phyloP scores from a whole-genome alignment of 1,140 invertebrate species.

The Drosophila arizonae region DNA sequence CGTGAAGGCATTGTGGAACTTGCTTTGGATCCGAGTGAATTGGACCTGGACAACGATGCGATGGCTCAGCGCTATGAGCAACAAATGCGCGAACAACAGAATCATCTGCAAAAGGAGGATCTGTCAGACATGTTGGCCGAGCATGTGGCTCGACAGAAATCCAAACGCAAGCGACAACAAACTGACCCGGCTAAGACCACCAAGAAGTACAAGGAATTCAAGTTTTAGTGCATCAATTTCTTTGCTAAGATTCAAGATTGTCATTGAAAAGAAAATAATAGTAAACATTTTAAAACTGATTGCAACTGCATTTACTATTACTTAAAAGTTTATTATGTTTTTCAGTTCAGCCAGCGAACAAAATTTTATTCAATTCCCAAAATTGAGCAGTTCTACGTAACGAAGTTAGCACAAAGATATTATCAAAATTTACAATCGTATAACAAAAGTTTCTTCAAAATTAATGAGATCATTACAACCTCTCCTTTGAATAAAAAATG shows the following conservation, averaged over 20 bases:
- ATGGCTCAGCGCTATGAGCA: constrained; percentile 99
- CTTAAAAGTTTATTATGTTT: background rate
- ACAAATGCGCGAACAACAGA: constrained; percentile 95
- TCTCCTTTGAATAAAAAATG: constrained; percentile 26
- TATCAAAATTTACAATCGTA: background rate
- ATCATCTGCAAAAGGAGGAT: constrained; percentile 95
- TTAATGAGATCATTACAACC: background rate
- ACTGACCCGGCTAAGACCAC: constrained; percentile 94
- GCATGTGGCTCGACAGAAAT: constrained; percentile 97
- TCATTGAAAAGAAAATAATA: constrained; percentile 55
- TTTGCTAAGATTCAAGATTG: constrained; percentile 37
- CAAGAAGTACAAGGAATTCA: constrained; percentile 99
- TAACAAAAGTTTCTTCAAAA: background rate
- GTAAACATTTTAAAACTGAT: constrained; percentile 26
- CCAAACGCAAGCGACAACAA: constrained; percentile 95
- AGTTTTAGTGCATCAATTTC: constrained; percentile 87
- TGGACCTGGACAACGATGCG: constrained; percentile 97
- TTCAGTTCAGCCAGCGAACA: constrained; percentile 10
- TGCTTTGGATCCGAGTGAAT: constrained; percentile 97
- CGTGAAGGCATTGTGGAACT: constrained; percentile 93
- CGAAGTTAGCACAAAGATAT: background rate
- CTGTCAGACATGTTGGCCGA: constrained; percentile 99
- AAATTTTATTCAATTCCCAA: background rate
- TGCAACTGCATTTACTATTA: background rate
- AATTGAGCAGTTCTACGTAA: background rate